These are phyloP conservation scores for Stegastes partitus DNA, from an alignment of 2,113 vertebrate genomes.

Conservation along the genomic window DNA sequence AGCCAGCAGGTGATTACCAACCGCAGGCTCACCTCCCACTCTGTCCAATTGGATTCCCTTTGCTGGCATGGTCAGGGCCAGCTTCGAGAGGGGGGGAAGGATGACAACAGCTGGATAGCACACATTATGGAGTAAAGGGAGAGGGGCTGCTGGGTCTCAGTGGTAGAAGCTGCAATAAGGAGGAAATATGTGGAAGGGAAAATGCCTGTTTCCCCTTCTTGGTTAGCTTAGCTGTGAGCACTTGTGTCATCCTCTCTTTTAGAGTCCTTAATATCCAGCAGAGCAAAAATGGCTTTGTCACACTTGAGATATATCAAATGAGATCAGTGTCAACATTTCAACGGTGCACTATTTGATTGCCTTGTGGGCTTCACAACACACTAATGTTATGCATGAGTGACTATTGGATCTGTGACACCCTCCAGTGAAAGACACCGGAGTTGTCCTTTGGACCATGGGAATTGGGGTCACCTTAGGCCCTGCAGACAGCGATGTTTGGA, in stretches of 20 bases:
- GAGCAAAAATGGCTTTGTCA: conserved; percentile 79
- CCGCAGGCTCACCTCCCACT: conserved; percentile 71
- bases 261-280: conserved; percentile 64
- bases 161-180: conserved; percentile 31
- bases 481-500: conserved; percentile 55
- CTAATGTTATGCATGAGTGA: conserved; percentile 77
- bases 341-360: conserved; percentile 73
- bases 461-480: conserved; percentile 75
- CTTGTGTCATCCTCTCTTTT: conserved; percentile 64
- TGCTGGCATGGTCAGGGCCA: conserved; percentile 56
- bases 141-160: conserved; percentile 48
- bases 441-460: conserved; percentile 65
- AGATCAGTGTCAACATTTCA: conserved; percentile 80
- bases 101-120: conserved; percentile 73
- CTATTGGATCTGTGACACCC: conserved; percentile 75
- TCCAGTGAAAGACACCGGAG: conserved; percentile 60
- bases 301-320: conserved; percentile 78
- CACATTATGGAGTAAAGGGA: conserved; percentile 49
- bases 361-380: conserved; percentile 68
- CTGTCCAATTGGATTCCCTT: conserved; percentile 69
- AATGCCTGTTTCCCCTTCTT: conserved; percentile 54
- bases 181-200: conserved; percentile 31
- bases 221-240: conserved; percentile 45
- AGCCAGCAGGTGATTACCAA: conserved; percentile 78
- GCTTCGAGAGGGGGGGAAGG: conserved; percentile 58